phyloP scores from a whole-genome alignment of 2,113 vertebrate species.

The Crotalus helleri region DNA sequence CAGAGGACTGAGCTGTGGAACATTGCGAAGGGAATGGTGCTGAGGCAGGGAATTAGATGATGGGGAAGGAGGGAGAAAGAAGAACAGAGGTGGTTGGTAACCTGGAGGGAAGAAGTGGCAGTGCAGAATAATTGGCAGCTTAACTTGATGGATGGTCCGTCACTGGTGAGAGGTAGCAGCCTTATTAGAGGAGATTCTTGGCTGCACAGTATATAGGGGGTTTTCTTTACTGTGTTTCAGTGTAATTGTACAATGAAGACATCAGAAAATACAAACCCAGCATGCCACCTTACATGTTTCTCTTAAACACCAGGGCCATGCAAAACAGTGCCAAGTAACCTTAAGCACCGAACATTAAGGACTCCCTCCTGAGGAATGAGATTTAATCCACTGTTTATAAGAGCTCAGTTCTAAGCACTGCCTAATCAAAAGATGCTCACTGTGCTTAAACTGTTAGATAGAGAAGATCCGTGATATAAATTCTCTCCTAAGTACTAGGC shows the following conservation, averaged over 20 bases:
- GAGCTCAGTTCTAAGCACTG: slow-evolving; percentile 22
- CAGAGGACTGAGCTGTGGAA: not conserved
- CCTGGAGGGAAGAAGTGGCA: not conserved
- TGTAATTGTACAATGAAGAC: slow-evolving; percentile 6
- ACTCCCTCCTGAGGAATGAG: not conserved
- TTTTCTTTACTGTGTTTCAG: not conserved
- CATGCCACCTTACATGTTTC: not conserved
- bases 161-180: not conserved
- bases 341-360: not conserved
- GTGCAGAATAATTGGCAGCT: not conserved
- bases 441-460: slow-evolving; percentile 22
- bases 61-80: not conserved
- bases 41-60: not conserved
- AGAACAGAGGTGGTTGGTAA: not conserved
- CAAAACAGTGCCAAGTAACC: not conserved
- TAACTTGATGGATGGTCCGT: not conserved
- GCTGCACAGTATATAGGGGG: not conserved
- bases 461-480: slow-evolving; percentile 26
- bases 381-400: slow-evolving; percentile 14
- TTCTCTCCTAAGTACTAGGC: slow-evolving; percentile 11
- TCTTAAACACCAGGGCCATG: not conserved
- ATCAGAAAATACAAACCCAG: not conserved
- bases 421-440: slow-evolving; percentile 35
- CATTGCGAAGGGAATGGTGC: not conserved
- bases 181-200: not conserved